A percentile compares a stretch with the other conserved stretches of the same genome.
Conservation (phyloP, 2,113 vertebrate genomes). For the Prochilodus magdalenae region DNA sequence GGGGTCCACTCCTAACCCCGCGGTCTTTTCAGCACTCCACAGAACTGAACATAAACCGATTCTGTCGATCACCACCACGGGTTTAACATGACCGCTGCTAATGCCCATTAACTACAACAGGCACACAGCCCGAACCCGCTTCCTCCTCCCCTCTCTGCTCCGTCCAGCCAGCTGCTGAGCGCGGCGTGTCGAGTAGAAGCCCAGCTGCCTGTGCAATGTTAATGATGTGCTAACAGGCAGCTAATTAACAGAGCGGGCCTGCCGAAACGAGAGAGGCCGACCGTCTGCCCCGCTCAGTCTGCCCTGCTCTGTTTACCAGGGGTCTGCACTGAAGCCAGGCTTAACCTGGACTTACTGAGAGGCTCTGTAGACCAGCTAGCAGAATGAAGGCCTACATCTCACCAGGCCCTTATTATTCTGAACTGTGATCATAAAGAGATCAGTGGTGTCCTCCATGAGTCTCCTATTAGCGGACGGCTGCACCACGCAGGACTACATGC, state of each 20-base stretch:
- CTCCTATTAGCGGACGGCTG: too few relatives aligned
- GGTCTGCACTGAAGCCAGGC: background rate
- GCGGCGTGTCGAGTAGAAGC: background rate
- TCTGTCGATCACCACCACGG: background rate
- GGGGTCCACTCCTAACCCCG: too few relatives aligned
- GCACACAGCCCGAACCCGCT: too few relatives aligned
- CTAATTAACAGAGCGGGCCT: conserved; percentile 26
- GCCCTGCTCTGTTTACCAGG: background rate
- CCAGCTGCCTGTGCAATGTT: conserved; percentile 24
- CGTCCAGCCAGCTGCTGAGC: conserved; percentile 6
- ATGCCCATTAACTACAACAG: background rate
- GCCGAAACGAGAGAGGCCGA: conserved; percentile 20
- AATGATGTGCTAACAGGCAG: conserved; percentile 23
- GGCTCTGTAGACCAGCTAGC: background rate
- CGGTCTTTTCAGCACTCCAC: background rate
- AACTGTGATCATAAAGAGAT: too few relatives aligned
- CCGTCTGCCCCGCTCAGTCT: background rate
- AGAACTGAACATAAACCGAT: background rate
- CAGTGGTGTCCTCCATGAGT: too few relatives aligned
- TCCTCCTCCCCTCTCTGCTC: background rate
- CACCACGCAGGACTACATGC: too few relatives aligned
- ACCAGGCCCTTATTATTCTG: too few relatives aligned
- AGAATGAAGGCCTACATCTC: too few relatives aligned
- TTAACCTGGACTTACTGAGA: background rate
- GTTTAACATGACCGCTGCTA: background rate